phyloP scores from a whole-genome alignment of 1,140 invertebrate species.

The Papilio xuthus region DNA sequence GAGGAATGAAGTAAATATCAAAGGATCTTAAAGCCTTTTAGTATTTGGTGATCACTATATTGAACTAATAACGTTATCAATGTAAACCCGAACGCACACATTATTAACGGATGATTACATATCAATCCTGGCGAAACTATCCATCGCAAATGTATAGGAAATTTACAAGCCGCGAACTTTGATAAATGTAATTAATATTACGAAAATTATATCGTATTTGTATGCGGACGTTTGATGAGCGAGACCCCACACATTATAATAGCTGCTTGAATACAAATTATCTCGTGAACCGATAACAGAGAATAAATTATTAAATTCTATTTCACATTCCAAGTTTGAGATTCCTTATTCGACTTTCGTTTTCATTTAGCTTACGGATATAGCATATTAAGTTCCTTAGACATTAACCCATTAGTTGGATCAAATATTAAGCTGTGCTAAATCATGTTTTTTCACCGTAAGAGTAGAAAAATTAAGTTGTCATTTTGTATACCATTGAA shows the following conservation, averaged over 20 bases:
- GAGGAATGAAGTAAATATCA: not conserved
- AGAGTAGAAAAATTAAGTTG: too few species aligned
- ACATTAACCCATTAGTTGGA: too few species aligned
- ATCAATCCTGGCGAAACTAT: constrained; percentile 51
- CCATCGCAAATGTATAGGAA: constrained; percentile 59
- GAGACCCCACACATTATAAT: constrained; percentile 37
- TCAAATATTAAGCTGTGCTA: too few species aligned
- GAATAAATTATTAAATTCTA: constrained; percentile 31
- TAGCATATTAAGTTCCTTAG: not conserved
- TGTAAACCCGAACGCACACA: constrained; percentile 52
- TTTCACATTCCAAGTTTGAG: constrained; percentile 13
- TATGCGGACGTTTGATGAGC: constrained; percentile 34
- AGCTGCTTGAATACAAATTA: constrained; percentile 37
- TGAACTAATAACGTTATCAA: constrained; percentile 56
- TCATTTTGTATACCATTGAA: too few species aligned
- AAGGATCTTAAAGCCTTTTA: constrained; percentile 27
- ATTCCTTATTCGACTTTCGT: constrained; percentile 3
- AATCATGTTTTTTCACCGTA: too few species aligned
- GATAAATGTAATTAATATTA: constrained; percentile 43
- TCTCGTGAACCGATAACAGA: constrained; percentile 24
- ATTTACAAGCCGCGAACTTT: constrained; percentile 57
- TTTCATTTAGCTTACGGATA: not conserved
- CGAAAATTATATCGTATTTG: constrained; percentile 33
- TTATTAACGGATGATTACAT: constrained; percentile 56
- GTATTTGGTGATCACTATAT: constrained; percentile 55